These are phyloP conservation scores for Coilia nasus DNA, from an alignment of 2,797 vertebrate genomes.

Conservation along the genomic window DNA sequence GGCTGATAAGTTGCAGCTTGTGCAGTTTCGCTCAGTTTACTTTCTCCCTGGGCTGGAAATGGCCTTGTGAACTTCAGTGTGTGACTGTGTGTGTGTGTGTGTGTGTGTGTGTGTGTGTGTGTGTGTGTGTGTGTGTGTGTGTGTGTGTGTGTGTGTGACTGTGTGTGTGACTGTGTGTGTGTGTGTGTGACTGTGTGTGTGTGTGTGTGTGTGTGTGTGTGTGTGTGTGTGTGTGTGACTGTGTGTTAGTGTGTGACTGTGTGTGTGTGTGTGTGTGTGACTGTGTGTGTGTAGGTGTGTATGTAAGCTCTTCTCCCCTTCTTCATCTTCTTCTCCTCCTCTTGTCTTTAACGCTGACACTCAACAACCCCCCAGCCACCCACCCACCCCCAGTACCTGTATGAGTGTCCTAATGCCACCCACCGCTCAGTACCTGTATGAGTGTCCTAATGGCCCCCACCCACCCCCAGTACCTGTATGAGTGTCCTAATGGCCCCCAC, in stretches of 20 bases:
- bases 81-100: not conserved
- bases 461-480: no score
- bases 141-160: not conserved
- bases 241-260: not conserved
- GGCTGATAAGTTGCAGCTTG: constrained; percentile 81
- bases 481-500: no score
- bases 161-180: not conserved
- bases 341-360: constrained; percentile 57
- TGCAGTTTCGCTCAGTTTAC: constrained; percentile 80
- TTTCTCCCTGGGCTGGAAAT: constrained; percentile 79
- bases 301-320: not conserved
- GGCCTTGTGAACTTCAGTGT: constrained; percentile 77
- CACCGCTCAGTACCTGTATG: no score
- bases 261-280: not conserved
- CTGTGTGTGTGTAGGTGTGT: constrained; percentile 24
- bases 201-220: not conserved
- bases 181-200: not conserved
- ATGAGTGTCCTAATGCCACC: no score
- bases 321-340: constrained; percentile 49
- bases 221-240: not conserved
- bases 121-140: not conserved
- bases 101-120: not conserved
- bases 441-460: no score
- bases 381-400: no score
- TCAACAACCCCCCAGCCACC: constrained; percentile 52